Percentiles rank a stretch among this genome's conserved stretches.
phyloP scores from a whole-genome alignment of 2,888 invertebrate species.

The Caradrina clavipalpis region DNA sequence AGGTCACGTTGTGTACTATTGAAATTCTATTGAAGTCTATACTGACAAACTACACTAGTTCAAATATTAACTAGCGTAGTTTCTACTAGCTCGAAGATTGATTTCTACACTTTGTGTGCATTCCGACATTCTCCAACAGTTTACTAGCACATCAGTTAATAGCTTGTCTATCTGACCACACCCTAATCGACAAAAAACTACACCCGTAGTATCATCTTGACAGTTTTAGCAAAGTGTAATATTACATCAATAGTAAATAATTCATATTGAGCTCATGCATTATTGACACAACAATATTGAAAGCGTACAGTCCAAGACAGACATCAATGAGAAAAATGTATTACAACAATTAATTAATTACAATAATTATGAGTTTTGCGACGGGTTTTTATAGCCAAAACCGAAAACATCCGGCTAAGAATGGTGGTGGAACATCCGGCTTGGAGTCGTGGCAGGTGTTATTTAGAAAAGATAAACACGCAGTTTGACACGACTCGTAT shows the following conservation, averaged over 20 bases:
- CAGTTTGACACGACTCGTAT: slow-evolving; percentile 2
- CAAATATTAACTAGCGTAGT: no score
- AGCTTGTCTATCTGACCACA: no score
- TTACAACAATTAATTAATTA: slow-evolving; percentile 12
- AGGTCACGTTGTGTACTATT: no score
- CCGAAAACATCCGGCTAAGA: background rate
- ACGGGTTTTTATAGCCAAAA: background rate
- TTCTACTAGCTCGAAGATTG: no score
- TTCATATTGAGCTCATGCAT: slow-evolving; percentile 10
- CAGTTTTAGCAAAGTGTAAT: slow-evolving; percentile 23
- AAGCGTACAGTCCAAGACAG: slow-evolving; percentile 32
- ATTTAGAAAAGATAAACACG: slow-evolving; percentile 9
- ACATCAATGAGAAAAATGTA: slow-evolving; percentile 22
- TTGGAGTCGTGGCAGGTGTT: no score
- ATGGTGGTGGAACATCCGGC: no score
- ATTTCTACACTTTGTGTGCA: no score
- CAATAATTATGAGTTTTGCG: slow-evolving; percentile 11
- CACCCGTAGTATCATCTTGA: slow-evolving; percentile 17
- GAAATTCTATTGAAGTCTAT: no score
- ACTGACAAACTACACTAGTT: no score
- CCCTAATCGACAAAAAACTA: slow-evolving; percentile 19
- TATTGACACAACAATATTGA: slow-evolving; percentile 38
- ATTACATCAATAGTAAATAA: slow-evolving; percentile 8
- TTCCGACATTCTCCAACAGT: no score
- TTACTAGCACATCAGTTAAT: no score